Evolutionary conservation across 1,140 invertebrate genomes (phyloP).

Genomic region (Drosophila mojavensis): DNA sequence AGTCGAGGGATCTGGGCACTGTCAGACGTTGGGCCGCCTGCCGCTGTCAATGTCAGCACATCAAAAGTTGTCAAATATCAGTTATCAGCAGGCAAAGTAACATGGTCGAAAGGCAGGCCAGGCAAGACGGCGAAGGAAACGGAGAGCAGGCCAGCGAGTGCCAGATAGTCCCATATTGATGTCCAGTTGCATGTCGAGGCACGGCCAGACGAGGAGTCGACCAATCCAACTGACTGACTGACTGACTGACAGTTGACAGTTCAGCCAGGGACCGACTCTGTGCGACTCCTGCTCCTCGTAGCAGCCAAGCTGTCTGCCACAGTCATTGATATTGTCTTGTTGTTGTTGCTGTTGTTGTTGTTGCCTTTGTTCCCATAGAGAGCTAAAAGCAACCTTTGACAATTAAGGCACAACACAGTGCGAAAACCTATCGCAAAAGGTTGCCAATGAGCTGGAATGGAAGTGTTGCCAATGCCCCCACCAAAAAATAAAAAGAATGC

Average conservation of each 20-base stretch:
- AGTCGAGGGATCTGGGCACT: slow-evolving; percentile 21
- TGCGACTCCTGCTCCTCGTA: slow-evolving; percentile 18
- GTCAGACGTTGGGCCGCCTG: slow-evolving; percentile 48
- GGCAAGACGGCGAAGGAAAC: slow-evolving; percentile 18
- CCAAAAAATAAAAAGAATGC: background rate
- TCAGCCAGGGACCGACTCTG: slow-evolving; percentile 61
- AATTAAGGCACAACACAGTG: slow-evolving; percentile 74
- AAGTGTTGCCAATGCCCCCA: slow-evolving; percentile 1
- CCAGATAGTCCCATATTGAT: slow-evolving; percentile 66
- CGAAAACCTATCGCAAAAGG: slow-evolving; percentile 58
- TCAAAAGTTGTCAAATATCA: slow-evolving; percentile 83
- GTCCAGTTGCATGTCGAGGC: slow-evolving; percentile 42
- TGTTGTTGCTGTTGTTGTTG: slow-evolving; percentile 12
- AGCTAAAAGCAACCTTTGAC: slow-evolving; percentile 75
- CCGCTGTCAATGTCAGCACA: slow-evolving; percentile 74
- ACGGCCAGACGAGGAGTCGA: slow-evolving; percentile 31
- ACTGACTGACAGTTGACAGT: slow-evolving; percentile 80
- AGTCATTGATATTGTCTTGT: slow-evolving; percentile 36
- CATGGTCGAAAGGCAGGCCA: slow-evolving; percentile 58
- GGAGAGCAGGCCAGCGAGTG: slow-evolving; percentile 15
- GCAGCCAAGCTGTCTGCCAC: slow-evolving; percentile 71
- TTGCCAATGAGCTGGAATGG: slow-evolving; percentile 51
- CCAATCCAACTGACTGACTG: slow-evolving; percentile 62
- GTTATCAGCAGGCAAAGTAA: slow-evolving; percentile 77
- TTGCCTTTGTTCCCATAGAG: slow-evolving; percentile 54